phyloP scores from a whole-genome alignment of 1,140 invertebrate genomes.

The Anoplolepis gracilipes region DNA sequence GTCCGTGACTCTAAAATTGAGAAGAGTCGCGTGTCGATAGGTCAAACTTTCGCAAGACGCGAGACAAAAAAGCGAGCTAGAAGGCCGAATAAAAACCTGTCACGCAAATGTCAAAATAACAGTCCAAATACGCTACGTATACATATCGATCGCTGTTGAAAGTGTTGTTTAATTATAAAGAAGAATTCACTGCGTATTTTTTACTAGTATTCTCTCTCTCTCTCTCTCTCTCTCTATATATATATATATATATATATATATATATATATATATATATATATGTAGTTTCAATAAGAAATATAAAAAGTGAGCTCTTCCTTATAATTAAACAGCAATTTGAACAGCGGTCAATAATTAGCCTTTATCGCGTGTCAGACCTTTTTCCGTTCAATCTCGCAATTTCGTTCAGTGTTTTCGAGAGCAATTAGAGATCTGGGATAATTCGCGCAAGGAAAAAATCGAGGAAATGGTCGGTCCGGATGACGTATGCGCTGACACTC shows the following conservation, averaged over 20 bases:
- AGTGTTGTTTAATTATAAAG: neutral
- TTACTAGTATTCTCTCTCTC: neutral
- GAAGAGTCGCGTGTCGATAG: constrained; percentile 20
- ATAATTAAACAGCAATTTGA: neutral
- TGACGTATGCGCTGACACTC: constrained; percentile 59
- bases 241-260: too few relatives aligned
- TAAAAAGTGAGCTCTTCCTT: neutral
- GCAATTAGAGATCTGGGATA: constrained; percentile 30
- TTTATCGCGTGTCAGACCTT: neutral
- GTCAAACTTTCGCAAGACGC: constrained; percentile 10
- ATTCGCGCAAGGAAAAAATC: constrained; percentile 48
- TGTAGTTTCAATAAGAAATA: too few relatives aligned
- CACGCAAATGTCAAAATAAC: constrained; percentile 14
- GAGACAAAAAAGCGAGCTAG: neutral
- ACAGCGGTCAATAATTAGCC: neutral
- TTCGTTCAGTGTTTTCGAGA: constrained; percentile 19
- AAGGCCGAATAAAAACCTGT: neutral
- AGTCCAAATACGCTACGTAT: neutral
- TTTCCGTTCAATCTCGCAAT: neutral
- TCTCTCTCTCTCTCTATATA: neutral
- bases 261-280: too few relatives aligned
- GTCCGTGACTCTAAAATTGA: constrained; percentile 15
- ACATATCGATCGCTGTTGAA: neutral
- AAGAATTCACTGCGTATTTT: neutral
- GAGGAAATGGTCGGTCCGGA: constrained; percentile 37